Base-by-base conservation (phyloP, 2,113 vertebrate genomes). In the Ardeotis arabs region DNA sequence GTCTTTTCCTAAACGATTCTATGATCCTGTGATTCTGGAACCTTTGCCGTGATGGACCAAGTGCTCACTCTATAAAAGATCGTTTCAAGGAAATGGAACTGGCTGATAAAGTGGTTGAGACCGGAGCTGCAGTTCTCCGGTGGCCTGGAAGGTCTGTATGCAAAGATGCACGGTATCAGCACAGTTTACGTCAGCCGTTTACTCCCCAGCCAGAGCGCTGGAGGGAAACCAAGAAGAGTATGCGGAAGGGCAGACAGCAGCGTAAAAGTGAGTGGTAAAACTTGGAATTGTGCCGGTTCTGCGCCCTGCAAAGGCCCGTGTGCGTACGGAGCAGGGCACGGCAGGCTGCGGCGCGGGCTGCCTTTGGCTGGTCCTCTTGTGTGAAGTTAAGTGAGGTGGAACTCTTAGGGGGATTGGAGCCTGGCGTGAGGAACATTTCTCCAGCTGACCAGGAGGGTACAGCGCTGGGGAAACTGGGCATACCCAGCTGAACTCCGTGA, bases 381-480 rank as follows among this genome's bases (percentile, higher is more conserved):
- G 22, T 63, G 66, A n/a, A 87, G 37, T 13, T 15, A 39, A 37
- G 15, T 44, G 56, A 64, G 8, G 4, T 12, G 12, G 41, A 83
- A 70, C 52, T 44, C 5, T 52, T 14, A 11, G 18, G 62, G 19
- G 14, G 4, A 29, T 7, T 49, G 28, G 33, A 8, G 25, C 14
- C 24, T 95, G 60, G 24, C 0, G 0, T 47, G 59, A 63, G 59
- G 28, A 41, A 1, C 49, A 6, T 27, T 74, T 62, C n/a, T 35
- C 7, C 29, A 68, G 16, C 28, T 63, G 49, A 33, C 35, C 25
- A 14, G 9, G 52, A 29, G 50, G 31, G 14, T 29, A 14, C 20
- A 24, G 45, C 9, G 2, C 63, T 20, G 31, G 12, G 28, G 37
- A 18, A 63, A 12, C 70, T 75, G 58, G 9, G 14, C 0, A 0